Evolutionary conservation across 2,113 vertebrate genomes (phyloP), one percentile per base, ranked within the genome.

Genomic region (Excalfactoria chinensis): DNA sequence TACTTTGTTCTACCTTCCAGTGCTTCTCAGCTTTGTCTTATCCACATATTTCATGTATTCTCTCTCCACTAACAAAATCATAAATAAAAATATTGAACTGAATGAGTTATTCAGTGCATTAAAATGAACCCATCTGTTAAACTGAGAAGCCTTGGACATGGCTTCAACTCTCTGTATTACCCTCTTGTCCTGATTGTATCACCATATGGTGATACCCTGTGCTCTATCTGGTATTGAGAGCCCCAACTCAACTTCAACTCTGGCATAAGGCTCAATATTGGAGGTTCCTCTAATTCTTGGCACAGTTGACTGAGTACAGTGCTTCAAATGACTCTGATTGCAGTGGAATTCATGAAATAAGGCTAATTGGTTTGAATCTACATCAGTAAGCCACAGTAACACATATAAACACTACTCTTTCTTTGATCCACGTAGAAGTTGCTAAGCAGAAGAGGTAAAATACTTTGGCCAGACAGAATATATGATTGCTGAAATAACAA

Each of bases 11-110:
- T 88, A 66, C 41, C 75, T 59, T 83, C 22, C 10, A 7, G 75
- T 1, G 4, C 56, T 91, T 77, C 87, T 55, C 55, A 88, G 60
- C 9, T 25, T 62, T 0, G 1, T 46, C n/a, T 55, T 72, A 64
- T 68, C 40, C 25, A 8, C 2, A 1, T 11, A 51, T 86, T 89
- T 77, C 56, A 11, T 15, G 17, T 43, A 26, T 51, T 51, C 22
- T 60, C 34, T 26, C 30, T 66, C 68, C 8, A 30, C 21, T 1
- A 1, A 21, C 28, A 37, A 71, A 72, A 43, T 7, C n/a, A 20
- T 76, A 92, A 89, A 91, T 48, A 91, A 88, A 95, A 91, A 51
- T 30, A 74, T 10, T 43, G 37, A 68, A 46, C 26, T 22, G 20
- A 79, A 37, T 32, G 67, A 75, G 34, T 80, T 70, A 59, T 28